These are phyloP conservation scores for Mionectes olivaceus DNA, from an alignment of 2,797 vertebrate genomes.

Conservation along the genomic window DNA sequence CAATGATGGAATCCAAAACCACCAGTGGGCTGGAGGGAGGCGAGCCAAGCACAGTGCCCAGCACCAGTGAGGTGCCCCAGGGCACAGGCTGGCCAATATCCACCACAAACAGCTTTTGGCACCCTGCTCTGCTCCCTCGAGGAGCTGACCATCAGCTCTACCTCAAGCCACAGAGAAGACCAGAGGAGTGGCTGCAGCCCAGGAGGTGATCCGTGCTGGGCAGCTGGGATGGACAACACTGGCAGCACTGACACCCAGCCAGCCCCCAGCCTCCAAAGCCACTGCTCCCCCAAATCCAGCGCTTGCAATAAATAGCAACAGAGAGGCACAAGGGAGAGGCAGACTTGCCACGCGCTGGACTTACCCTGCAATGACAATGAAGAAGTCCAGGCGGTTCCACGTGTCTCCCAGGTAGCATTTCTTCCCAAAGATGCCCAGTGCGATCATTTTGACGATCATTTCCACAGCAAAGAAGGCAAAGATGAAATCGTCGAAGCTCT, in stretches of 20 bases:
- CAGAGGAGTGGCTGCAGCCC: rapidly evolving
- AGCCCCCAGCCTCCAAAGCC: neutral
- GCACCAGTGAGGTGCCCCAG: rapidly evolving
- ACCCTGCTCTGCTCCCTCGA: neutral
- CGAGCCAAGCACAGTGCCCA: neutral
- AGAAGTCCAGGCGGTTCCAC: conserved; percentile 98
- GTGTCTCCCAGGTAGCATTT: conserved; percentile 98
- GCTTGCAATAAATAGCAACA: neutral
- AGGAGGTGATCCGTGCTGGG: neutral
- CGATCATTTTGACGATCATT: conserved; percentile 99
- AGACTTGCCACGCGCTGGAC: neutral
- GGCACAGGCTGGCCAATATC: neutral
- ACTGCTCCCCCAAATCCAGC: neutral
- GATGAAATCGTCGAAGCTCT: conserved; percentile 97
- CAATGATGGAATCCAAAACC: neutral
- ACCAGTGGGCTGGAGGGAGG: neutral
- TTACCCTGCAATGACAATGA: conserved; percentile 97
- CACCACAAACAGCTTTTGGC: neutral
- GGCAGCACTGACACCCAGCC: rapidly evolving
- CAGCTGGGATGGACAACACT: neutral
- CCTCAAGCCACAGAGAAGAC: neutral
- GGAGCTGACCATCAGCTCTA: neutral
- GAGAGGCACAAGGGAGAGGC: rapidly evolving
- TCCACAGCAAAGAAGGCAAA: conserved; percentile 98
- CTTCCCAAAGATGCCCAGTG: conserved; percentile 96